Conservation (phyloP, 1,140 invertebrate genomes). For the Drosophila bipectinata region DNA sequence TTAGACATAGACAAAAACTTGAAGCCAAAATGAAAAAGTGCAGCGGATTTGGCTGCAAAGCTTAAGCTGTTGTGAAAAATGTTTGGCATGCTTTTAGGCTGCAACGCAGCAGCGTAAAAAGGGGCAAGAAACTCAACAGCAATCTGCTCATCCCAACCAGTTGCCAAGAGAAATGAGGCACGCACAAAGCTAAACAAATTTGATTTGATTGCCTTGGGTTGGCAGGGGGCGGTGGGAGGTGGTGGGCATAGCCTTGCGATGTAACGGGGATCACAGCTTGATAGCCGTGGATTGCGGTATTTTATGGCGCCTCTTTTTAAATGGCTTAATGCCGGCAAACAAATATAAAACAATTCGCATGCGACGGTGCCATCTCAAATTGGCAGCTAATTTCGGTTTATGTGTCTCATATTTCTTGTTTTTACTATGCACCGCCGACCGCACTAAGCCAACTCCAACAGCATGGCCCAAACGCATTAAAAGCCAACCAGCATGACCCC, state of each 20-base stretch:
- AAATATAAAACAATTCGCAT: conserved; percentile 80
- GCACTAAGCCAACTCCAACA: neutral
- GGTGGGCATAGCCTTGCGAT: neutral
- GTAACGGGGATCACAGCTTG: conserved; percentile 35
- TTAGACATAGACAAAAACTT: conserved; percentile 79
- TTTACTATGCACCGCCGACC: conserved; percentile 12
- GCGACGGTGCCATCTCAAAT: conserved; percentile 69
- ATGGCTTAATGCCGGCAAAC: conserved; percentile 76
- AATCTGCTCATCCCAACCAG: conserved; percentile 13
- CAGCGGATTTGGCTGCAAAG: conserved; percentile 74
- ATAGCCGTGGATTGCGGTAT: conserved; percentile 50
- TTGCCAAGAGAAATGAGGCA: conserved; percentile 33
- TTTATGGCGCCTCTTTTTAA: conserved; percentile 67
- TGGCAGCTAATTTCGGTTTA: conserved; percentile 79
- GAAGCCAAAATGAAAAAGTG: conserved; percentile 77
- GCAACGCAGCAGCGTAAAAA: conserved; percentile 41
- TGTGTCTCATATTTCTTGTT: conserved; percentile 70
- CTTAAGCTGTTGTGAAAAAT: conserved; percentile 77
- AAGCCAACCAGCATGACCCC: conserved; percentile 64
- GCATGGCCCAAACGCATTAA: conserved; percentile 38
- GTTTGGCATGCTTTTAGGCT: conserved; percentile 78
- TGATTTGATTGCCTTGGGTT: conserved; percentile 68
- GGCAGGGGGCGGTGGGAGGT: neutral
- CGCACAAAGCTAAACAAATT: conserved; percentile 68
- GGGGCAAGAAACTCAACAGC: neutral